phyloP scores from a whole-genome alignment of 2,113 vertebrate species.

The Sylvia atricapilla region DNA sequence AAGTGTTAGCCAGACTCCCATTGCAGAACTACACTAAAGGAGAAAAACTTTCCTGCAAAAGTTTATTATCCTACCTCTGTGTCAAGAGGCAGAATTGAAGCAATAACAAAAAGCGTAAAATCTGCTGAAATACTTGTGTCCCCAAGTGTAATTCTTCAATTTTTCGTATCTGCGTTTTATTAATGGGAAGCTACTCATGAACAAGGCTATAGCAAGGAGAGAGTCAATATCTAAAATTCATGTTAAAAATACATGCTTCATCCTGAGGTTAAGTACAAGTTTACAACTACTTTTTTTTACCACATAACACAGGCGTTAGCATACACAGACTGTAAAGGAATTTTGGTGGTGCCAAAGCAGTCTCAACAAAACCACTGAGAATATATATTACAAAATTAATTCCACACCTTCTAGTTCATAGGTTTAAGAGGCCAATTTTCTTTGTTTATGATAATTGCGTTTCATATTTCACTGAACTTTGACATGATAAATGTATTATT shows the following conservation, averaged over 20 bases:
- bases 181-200: background rate
- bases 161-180: background rate
- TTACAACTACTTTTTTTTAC: rapidly evolving
- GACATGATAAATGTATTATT: conserved; percentile 21
- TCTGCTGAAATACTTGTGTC: background rate
- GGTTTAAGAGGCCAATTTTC: conserved; percentile 20
- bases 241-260: background rate
- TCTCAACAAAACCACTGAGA: background rate
- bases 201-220: background rate
- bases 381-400: conserved; percentile 35
- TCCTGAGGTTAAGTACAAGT: background rate
- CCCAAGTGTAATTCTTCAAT: background rate
- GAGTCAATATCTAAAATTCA: background rate
- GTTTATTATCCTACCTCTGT: background rate
- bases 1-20: background rate
- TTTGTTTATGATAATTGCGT: background rate
- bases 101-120: background rate
- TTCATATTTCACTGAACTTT: conserved; percentile 27
- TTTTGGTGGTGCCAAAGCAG: background rate
- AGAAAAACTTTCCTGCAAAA: background rate
- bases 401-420: background rate
- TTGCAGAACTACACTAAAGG: background rate
- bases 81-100: background rate
- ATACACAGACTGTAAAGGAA: background rate
- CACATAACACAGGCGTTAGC: background rate